phyloP scores from a whole-genome alignment of 1,140 invertebrate species.

The Dinothrombium tinctorium region DNA sequence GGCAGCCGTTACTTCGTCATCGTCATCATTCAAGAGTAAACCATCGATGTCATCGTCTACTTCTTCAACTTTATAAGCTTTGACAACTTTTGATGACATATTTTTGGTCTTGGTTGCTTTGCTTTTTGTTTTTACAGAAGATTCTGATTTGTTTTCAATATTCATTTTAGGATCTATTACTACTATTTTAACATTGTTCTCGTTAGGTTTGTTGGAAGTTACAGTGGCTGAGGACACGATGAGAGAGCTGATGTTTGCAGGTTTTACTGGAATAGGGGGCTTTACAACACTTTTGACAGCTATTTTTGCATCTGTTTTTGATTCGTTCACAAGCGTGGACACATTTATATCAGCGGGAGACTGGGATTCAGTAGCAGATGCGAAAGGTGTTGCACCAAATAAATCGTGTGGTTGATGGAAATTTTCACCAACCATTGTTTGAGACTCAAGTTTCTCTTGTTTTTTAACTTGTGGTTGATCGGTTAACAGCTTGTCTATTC shows the following conservation, averaged over 20 bases:
- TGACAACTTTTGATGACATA: slow-evolving; percentile 5
- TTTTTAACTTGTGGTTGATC: background rate
- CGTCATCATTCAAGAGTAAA: background rate
- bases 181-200: background rate
- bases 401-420: slow-evolving; percentile 3
- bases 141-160: background rate
- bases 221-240: too few species aligned
- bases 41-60: slow-evolving; percentile 12
- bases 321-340: background rate
- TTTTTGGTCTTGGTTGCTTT: background rate
- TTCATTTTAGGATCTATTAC: background rate
- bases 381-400: slow-evolving; percentile 8
- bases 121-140: background rate
- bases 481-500: background rate
- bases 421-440: background rate
- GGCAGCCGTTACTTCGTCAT: background rate
- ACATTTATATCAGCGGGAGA: background rate
- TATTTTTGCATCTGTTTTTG: background rate
- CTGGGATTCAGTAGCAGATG: background rate
- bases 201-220: background rate
- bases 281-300: background rate
- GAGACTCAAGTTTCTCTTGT: background rate
- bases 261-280: background rate
- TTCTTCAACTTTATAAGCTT: slow-evolving; percentile 12
- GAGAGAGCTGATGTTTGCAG: too few species aligned